Evolutionary conservation across 2,113 vertebrate species (phyloP).

Genomic region (Atractosteus spatula): DNA sequence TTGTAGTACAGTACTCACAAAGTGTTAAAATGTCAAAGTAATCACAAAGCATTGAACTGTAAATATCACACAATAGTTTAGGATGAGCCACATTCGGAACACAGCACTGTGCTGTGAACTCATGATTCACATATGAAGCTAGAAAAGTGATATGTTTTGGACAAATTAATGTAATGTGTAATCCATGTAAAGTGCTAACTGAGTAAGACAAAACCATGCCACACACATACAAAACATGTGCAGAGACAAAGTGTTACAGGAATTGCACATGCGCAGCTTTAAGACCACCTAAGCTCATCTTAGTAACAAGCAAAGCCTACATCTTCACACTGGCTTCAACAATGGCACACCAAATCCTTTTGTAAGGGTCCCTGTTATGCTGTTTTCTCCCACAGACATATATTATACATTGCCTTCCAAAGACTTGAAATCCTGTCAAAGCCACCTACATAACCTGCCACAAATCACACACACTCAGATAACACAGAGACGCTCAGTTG

Average conservation of each 20-base stretch:
- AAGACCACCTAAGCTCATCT: background rate
- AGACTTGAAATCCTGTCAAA: too few relatives aligned
- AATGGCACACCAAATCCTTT: background rate
- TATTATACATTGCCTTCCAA: too few relatives aligned
- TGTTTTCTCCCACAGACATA: background rate
- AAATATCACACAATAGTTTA: too few relatives aligned
- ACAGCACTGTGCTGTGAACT: too few relatives aligned
- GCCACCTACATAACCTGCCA: constrained; percentile 4
- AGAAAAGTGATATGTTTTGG: too few relatives aligned
- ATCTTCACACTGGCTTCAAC: background rate
- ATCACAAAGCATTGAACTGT: too few relatives aligned
- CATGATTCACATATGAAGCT: too few relatives aligned
- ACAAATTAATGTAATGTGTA: too few relatives aligned
- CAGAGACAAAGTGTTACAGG: background rate
- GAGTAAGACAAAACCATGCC: background rate
- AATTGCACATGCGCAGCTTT: background rate
- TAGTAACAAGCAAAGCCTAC: background rate
- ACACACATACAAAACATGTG: background rate
- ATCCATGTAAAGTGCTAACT: too few relatives aligned
- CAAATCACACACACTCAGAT: background rate
- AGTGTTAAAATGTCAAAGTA: too few relatives aligned
- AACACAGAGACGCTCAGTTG: background rate
- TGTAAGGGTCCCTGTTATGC: background rate
- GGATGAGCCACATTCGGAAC: too few relatives aligned
- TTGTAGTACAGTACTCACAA: too few relatives aligned